Evolutionary conservation across 92 coral and sea anemone species (phyloP).

Genomic region (Galaxea fascicularis): DNA sequence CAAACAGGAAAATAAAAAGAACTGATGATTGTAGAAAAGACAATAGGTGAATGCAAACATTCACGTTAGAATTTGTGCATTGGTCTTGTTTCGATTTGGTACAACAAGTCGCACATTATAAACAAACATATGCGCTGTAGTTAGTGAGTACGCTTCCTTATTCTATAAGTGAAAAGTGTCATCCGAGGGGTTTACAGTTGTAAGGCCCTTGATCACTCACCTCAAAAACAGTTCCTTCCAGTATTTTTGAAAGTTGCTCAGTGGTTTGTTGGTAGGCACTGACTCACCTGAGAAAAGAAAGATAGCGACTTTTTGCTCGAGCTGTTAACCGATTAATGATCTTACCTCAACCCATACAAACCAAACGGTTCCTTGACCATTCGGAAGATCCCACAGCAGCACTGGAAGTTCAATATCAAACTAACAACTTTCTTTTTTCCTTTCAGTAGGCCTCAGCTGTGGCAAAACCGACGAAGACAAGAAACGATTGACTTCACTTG

Average conservation of each 20-base stretch:
- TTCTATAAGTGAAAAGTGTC: not conserved
- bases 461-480: not conserved
- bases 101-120: not conserved
- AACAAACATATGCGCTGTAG: not conserved
- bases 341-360: no score
- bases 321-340: no score
- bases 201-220: no score
- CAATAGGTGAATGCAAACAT: no score
- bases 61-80: not conserved
- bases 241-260: no score
- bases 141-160: not conserved
- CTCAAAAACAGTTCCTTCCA: no score
- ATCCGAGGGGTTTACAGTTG: no score
- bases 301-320: no score
- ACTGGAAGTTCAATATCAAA: not conserved
- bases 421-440: not conserved
- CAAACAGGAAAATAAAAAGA: no score
- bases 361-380: not conserved
- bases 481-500: constrained; percentile 28
- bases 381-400: not conserved
- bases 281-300: no score
- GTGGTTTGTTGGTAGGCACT: no score
- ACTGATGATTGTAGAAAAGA: no score
- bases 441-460: constrained; percentile 5
- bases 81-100: not conserved